Evolutionary conservation across 1,140 invertebrate species (phyloP), one percentile per base, ranked within the genome.

Genomic region (Arctopsyche grandis): DNA sequence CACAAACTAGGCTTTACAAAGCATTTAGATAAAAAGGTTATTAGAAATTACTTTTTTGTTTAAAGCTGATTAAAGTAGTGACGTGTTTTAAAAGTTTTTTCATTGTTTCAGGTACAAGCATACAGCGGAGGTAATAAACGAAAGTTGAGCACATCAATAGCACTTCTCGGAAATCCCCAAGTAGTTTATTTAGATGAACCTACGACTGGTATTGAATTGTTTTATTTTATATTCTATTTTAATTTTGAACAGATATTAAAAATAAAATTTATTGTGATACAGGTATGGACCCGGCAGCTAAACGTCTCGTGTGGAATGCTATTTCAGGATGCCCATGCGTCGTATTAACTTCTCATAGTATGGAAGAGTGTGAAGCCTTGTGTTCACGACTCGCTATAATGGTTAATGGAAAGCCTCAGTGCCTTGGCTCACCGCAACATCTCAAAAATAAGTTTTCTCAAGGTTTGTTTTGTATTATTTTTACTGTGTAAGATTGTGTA

Each of bases 121-220:
- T 94, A 93, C 84, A 98, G 96, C 84, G 96, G 96, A 10, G 98
- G 98, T 0, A 99, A 98, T 83, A 98, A 98, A 85, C 90, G 98
- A 56, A 98, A 99, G 86, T 87, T 99, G 24, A 98, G 95, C 82
- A 96, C 97, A 52, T 97, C 97, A 0, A 92, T 99, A 66, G 94
- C 98, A 9, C 86, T 99, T 26, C 90, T 98, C 48, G 97, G 96
- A n/a, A 93, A 97, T 88, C 95, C 96, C 4, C 91, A 93, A 9
- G 90, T 99, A 14, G 91, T 98, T 26, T 96, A 97, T 84, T 87
- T 99, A 80, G 97, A 96, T 86, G 94, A 96, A 86, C 94, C 94
- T 0, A 94, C 93, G 0, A 92, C 93, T 77, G 93, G 93, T 89
- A 84, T 63, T 43, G 4, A 43, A n/a, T 63, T 26, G 16, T 52